Evolutionary conservation across 2,888 invertebrate genomes (phyloP).

Genomic region (Ceriagrion tenellum): DNA sequence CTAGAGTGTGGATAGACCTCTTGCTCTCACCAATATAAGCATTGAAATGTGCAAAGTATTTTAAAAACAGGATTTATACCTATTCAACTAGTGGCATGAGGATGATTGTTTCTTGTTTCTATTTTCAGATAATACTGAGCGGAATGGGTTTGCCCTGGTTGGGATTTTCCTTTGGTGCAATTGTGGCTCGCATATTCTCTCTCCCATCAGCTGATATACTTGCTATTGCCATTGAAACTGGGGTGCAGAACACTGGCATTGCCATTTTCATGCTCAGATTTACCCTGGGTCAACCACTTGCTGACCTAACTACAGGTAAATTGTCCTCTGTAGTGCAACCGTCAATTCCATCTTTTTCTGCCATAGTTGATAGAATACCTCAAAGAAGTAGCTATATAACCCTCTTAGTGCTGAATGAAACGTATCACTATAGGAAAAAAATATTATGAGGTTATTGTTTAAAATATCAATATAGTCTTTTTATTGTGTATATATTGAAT

Average conservation of each 20-base stretch:
- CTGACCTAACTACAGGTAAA: conserved; percentile 91
- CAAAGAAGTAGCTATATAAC: too few relatives aligned
- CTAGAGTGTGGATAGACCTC: too few relatives aligned
- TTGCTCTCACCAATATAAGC: too few relatives aligned
- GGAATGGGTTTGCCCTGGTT: conserved; percentile 91
- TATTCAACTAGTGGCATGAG: background rate
- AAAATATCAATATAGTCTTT: too few relatives aligned
- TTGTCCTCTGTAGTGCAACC: background rate
- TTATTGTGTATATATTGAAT: too few relatives aligned
- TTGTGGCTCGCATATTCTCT: conserved; percentile 81
- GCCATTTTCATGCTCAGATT: conserved; percentile 92
- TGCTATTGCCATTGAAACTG: conserved; percentile 96
- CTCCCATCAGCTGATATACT: conserved; percentile 85
- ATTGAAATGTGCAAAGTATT: too few relatives aligned
- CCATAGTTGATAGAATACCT: too few relatives aligned
- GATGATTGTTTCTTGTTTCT: conserved; percentile 59
- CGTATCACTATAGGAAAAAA: too few relatives aligned
- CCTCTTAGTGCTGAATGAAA: too few relatives aligned
- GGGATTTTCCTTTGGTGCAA: conserved; percentile 87
- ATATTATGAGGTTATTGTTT: too few relatives aligned
- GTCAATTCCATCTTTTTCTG: too few relatives aligned
- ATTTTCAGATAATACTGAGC: conserved; percentile 86
- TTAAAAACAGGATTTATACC: too few relatives aligned
- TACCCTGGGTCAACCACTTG: conserved; percentile 90
- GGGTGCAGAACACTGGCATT: conserved; percentile 96